Conservation (phyloP, 53 echinoderm and acorn worm species). For the Echinometra lucunter region DNA sequence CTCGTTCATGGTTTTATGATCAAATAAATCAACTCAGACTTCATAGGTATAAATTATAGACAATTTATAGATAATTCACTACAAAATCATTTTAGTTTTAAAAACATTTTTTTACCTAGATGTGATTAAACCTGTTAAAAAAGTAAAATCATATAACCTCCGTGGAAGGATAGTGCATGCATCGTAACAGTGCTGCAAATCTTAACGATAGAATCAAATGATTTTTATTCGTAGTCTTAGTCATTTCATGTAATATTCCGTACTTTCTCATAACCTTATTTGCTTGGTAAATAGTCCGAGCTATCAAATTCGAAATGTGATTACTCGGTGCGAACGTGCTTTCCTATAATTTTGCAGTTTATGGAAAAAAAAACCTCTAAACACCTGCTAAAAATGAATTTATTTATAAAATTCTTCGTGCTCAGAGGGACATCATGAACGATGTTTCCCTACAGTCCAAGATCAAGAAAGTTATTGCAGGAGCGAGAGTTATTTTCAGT, state of each 20-base stretch:
- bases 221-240: neutral
- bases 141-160: too few relatives aligned
- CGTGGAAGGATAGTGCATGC: neutral
- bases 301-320: neutral
- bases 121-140: too few relatives aligned
- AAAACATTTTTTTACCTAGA: too few relatives aligned
- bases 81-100: too few relatives aligned
- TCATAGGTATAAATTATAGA: too few relatives aligned
- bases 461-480: neutral
- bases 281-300: neutral
- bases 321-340: neutral
- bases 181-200: neutral
- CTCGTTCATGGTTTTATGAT: too few relatives aligned
- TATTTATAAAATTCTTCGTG: neutral
- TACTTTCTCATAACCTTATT: neutral
- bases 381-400: slow-evolving; percentile 5
- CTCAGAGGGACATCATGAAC: neutral
- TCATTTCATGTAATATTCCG: neutral
- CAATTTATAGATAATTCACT: too few relatives aligned
- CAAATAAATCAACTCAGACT: too few relatives aligned
- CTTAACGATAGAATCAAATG: neutral
- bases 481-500: neutral
- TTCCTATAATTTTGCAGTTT: neutral
- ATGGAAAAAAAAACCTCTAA: neutral
- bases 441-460: neutral